Evolutionary conservation across 1,140 invertebrate genomes (phyloP).

Genomic region (Philotrypesis tridentata): DNA sequence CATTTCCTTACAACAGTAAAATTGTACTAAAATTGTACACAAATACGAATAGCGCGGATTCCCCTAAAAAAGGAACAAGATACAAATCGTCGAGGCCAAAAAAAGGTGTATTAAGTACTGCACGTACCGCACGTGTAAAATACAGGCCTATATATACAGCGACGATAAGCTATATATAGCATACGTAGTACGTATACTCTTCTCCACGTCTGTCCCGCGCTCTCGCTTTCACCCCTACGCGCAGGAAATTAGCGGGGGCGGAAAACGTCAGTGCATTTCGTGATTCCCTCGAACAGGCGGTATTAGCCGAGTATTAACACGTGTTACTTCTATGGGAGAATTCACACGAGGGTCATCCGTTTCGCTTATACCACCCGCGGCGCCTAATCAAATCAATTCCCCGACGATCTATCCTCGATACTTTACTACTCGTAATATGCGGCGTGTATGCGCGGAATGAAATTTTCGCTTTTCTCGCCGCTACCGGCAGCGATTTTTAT

Average conservation of each 20-base stretch:
- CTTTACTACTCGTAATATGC: background rate
- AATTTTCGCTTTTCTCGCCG: too few species aligned
- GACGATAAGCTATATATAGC: too few species aligned
- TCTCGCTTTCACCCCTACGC: background rate
- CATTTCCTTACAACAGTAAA: too few species aligned
- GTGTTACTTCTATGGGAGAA: constrained; percentile 65
- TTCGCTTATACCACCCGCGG: background rate
- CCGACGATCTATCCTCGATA: constrained; percentile 33
- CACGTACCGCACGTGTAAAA: too few species aligned
- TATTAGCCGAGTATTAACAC: constrained; percentile 54
- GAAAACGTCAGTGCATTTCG: constrained; percentile 46
- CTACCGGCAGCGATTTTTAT: too few species aligned
- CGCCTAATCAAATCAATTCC: constrained; percentile 66
- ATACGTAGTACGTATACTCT: too few species aligned
- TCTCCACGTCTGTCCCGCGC: background rate
- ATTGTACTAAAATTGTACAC: too few species aligned
- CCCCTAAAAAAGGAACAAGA: too few species aligned
- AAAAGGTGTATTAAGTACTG: too few species aligned
- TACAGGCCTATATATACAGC: too few species aligned
- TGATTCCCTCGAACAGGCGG: constrained; percentile 29
- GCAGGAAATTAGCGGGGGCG: constrained; percentile 32
- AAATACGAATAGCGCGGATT: too few species aligned
- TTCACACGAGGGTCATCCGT: constrained; percentile 66
- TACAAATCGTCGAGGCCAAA: too few species aligned
- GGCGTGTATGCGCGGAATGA: background rate